A percentile compares a stretch with the other conserved stretches of the same genome.
Conservation (phyloP, 2,888 invertebrate species). For the Agonopterix alstromeriana region DNA sequence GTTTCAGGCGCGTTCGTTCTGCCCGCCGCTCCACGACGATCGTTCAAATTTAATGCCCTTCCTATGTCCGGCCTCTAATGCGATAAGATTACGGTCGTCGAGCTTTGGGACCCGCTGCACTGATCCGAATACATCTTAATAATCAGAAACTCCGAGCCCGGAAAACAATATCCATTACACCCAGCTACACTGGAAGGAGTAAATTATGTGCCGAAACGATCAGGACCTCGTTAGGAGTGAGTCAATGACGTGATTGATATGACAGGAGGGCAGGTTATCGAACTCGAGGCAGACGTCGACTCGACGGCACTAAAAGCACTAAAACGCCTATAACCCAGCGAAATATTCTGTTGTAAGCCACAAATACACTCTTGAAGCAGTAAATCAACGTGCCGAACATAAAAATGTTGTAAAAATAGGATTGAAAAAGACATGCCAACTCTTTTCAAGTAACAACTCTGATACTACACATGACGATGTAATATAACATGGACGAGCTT, state of each 20-base stretch:
- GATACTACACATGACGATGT: constrained; percentile 1
- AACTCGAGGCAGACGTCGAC: constrained; percentile 38
- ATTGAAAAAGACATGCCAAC: constrained; percentile 29
- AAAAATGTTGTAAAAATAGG: constrained; percentile 45
- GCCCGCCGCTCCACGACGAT: constrained; percentile 48
- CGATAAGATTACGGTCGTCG: constrained; percentile 64
- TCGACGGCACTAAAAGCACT: constrained; percentile 40
- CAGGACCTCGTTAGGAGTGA: constrained; percentile 22
- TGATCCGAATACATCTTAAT: constrained; percentile 13
- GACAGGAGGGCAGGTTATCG: constrained; percentile 39
- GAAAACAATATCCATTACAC: constrained; percentile 3
- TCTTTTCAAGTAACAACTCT: constrained; percentile 1
- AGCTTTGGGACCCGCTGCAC: constrained; percentile 23
- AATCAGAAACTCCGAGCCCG: constrained; percentile 2
- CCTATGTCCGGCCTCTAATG: constrained; percentile 73
- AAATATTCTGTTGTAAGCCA: constrained; percentile 48
- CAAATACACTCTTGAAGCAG: constrained; percentile 41
- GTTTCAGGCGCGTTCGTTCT: constrained; percentile 71
- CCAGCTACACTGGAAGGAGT: constrained; percentile 5
- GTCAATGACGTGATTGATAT: constrained; percentile 35
- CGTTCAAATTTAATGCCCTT: constrained; percentile 74
- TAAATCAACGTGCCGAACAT: constrained; percentile 43
- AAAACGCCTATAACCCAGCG: constrained; percentile 42
- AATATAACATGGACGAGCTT: constrained; percentile 2
- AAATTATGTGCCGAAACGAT: constrained; percentile 9